Evolutionary conservation across 2,113 vertebrate species (phyloP), one percentile per base, ranked within the genome.

Genomic region (Mustelus asterias): DNA sequence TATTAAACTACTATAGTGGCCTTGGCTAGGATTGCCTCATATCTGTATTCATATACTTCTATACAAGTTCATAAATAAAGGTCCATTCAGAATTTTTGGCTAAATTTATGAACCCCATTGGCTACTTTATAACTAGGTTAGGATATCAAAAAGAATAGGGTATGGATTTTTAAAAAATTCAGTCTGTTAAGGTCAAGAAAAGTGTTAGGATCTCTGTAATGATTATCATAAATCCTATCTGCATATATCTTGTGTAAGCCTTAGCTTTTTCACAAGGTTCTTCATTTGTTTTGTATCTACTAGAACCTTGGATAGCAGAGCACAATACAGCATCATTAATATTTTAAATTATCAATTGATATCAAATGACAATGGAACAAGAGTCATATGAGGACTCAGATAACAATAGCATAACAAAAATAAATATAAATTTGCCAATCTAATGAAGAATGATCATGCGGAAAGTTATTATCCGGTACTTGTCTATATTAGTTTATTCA

Each of bases 211-310:
- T 94, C 92, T 94, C 92, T 65, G 60, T 95, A 70, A 95, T 95
- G 94, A 54, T 95, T 48, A 95, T 95, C 89, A 95, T 95, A 70
- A 95, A 72, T 95, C 69, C 67, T 76, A 72, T 48, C 69, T 24
- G 70, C 37, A 69, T 76, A 54, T 76, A 11, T 95, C 41, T 95
- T 95, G 65, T 16, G 24, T 29, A 7, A 29, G 67, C 44, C 67
- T 76, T 24, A 54, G 37, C 3, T 54, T 76, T 95, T 76, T 72
- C 88, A 22, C 33, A 93, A 65, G 33, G 29, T 67, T 65, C 22
- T 93, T 95, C 69, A 95, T 54, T 72, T 95, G 22, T 60, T 72
- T 54, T 72, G 48, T 44, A 54, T 22, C 60, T 37, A 65, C 65
- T 93, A 20, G 69, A 72, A 33, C 48, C 48, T 95, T 33, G 41